phyloP scores from a whole-genome alignment of 2,797 vertebrate species.

The Cirrhinus mrigala region DNA sequence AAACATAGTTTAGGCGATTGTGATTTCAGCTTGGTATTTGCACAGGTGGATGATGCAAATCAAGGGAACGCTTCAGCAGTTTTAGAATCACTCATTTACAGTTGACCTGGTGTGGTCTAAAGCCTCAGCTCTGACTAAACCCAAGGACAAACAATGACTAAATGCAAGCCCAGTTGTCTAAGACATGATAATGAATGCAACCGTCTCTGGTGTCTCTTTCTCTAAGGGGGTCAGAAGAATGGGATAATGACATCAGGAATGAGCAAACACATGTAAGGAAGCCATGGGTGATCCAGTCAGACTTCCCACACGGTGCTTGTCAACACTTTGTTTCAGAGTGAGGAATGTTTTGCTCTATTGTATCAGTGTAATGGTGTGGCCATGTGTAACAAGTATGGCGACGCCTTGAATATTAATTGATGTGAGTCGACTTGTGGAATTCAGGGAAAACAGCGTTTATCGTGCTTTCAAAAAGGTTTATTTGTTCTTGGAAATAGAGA shows the following conservation, averaged over 20 bases:
- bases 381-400: constrained; percentile 73
- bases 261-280: constrained; percentile 66
- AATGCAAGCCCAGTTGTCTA: constrained; percentile 44
- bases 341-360: constrained; percentile 70
- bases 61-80: constrained; percentile 17
- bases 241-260: constrained; percentile 64
- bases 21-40: constrained; percentile 37
- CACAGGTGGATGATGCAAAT: constrained; percentile 59
- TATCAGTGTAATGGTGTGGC: constrained; percentile 70
- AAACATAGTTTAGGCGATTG: constrained; percentile 43
- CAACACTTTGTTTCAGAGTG: constrained; percentile 59
- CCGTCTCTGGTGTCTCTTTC: constrained; percentile 56
- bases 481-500: constrained; percentile 40
- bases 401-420: constrained; percentile 71
- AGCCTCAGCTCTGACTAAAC: constrained; percentile 26
- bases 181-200: constrained; percentile 55
- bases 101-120: constrained; percentile 49
- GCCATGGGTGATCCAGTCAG: constrained; percentile 54
- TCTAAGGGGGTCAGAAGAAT: constrained; percentile 52
- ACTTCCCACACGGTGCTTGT: constrained; percentile 68
- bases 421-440: constrained; percentile 59
- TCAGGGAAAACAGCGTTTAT: constrained; percentile 49
- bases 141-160: constrained; percentile 42
- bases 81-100: constrained; percentile 44
- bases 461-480: constrained; percentile 50